Conservation (phyloP, 1,140 invertebrate genomes). For the Drosophila ananassae region DNA sequence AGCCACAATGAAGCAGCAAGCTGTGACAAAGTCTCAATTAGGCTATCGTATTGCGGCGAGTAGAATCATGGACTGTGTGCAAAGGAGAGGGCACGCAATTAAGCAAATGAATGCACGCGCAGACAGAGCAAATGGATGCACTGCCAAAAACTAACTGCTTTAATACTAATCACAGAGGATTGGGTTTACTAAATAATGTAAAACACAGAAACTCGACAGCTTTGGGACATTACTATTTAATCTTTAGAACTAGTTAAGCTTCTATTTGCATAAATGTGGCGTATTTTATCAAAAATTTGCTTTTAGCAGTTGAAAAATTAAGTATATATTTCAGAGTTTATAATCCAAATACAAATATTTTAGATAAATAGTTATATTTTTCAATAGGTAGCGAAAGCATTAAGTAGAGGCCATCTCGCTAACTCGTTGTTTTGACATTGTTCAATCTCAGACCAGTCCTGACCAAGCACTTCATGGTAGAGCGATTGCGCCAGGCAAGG, state of each 20-base stretch:
- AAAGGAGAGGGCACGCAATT: conserved; percentile 57
- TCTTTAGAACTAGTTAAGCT: no score
- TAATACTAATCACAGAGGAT: neutral
- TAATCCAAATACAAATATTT: neutral
- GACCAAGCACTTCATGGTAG: conserved; percentile 36
- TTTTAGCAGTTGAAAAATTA: no score
- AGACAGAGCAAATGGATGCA: conserved; percentile 15
- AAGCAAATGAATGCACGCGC: conserved; percentile 60
- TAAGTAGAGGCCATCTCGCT: neutral
- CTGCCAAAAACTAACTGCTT: neutral
- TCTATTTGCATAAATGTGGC: no score
- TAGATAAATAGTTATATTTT: neutral
- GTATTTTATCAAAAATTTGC: no score
- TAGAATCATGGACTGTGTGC: conserved; percentile 9
- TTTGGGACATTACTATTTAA: no score
- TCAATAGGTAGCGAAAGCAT: conserved; percentile 4
- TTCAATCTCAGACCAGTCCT: conserved; percentile 10
- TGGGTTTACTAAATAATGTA: neutral
- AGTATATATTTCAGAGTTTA: no score
- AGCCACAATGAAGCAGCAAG: conserved; percentile 62
- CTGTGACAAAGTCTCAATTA: conserved; percentile 81
- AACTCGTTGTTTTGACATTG: conserved; percentile 26
- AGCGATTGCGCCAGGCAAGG: conserved; percentile 22
- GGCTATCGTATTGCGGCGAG: conserved; percentile 68
- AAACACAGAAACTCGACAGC: no score